Base-by-base conservation (phyloP, 2,797 vertebrate genomes). In the Limnodromus scolopaceus region DNA sequence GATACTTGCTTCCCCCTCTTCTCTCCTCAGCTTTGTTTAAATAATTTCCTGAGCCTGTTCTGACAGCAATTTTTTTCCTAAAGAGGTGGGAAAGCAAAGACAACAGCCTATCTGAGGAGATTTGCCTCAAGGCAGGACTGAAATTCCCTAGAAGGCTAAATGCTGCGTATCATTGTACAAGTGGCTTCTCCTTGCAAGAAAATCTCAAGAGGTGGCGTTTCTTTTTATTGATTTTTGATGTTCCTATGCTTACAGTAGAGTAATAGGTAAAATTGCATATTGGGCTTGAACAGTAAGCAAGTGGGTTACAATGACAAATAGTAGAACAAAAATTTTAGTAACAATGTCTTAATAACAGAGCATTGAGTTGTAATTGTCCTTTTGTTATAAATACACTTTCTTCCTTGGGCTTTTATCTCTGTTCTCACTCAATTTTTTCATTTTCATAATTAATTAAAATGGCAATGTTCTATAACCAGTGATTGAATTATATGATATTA, bases 401-500 rank as follows among this genome's bases (percentile, higher is more conserved):
- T 81, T 95, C 90, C 94, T 93, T 93, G 43, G 75, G 89, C 60
- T 94, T 92, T 89, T 94, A 70, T 95, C 87, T 93, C 84, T 87
- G 34, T 48, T 95, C 89, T 7, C 69, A 80, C 64, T 93, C 46
- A 71, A 18, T 75, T 93, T 93, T 94, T 94, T 95, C 87, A 64
- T 95, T 82, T 94, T 94, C 82, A 94, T 97, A 96, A 97, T 97
- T 97, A 97, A 97, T 97, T 97, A 97, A 96, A 97, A 88, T 81
- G 84, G 81, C 83, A 75, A 89, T 95, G 93, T 97, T 92, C 92
- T 97, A 91, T 97, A 96, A 88, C 92, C 74, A 88, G 81, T 94
- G 94, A 97, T 97, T 97, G 96, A 95, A 97, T 97, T 97, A 95
- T 90, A 53, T 65, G 76, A 91, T 96, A 97, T 97, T 97, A 96